A percentile compares a stretch with the other conserved stretches of the same genome.
Conservation (phyloP, 2,888 invertebrate genomes). For the Idaea biselata region DNA sequence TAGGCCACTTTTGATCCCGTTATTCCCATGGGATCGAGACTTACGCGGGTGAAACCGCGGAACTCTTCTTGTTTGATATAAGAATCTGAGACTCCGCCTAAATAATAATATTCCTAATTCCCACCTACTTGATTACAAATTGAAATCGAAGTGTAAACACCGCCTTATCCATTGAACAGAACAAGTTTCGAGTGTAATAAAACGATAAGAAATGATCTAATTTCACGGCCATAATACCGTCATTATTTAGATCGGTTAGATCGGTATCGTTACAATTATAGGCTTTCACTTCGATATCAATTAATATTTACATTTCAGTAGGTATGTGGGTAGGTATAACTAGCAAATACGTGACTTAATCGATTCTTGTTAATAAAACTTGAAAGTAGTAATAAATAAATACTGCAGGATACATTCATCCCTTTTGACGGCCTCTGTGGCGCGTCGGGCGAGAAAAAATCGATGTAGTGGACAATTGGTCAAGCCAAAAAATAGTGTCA, state of each 20-base stretch:
- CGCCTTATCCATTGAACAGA: background rate
- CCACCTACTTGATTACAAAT: background rate
- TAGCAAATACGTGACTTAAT: background rate
- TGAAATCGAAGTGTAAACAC: background rate
- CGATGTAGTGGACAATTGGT: too few species aligned
- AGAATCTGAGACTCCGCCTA: too few species aligned
- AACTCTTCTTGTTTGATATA: too few species aligned
- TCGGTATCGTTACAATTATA: background rate
- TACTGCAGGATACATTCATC: too few species aligned
- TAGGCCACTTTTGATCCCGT: too few species aligned
- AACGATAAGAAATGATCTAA: background rate
- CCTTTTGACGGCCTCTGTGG: too few species aligned
- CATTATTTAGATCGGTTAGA: background rate
- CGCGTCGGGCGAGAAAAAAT: too few species aligned
- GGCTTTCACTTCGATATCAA: background rate
- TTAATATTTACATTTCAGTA: background rate
- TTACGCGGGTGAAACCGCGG: too few species aligned
- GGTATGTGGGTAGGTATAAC: too few species aligned
- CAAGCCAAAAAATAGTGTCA: too few species aligned
- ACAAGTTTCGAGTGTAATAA: background rate
- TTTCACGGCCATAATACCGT: background rate
- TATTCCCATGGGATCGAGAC: too few species aligned
- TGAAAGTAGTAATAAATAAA: background rate
- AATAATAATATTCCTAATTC: background rate
- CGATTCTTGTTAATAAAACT: background rate